These are phyloP conservation scores for Leptinotarsa peninsularis DNA, from an alignment of 2,888 invertebrate genomes.

Conservation along the genomic window DNA sequence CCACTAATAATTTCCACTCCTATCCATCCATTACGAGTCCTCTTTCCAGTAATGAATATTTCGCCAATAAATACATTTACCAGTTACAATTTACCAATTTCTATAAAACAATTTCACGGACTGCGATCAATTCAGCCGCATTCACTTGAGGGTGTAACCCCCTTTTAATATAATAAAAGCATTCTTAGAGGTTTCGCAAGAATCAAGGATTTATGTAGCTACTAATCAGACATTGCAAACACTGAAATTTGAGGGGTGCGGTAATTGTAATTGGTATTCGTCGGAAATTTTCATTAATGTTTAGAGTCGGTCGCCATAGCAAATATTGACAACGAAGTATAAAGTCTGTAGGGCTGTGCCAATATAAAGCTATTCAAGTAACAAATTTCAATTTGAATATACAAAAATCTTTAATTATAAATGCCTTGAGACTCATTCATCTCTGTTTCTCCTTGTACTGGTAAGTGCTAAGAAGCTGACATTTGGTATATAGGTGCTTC, in stretches of 20 bases:
- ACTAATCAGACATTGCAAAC: slow-evolving; percentile 50
- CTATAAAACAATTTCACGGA: slow-evolving; percentile 11
- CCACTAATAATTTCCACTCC: too few species aligned
- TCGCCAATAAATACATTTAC: background rate
- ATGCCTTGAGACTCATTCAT: too few species aligned
- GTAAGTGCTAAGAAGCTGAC: too few species aligned
- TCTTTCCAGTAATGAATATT: background rate
- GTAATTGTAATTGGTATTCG: slow-evolving; percentile 22
- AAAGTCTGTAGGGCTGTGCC: background rate
- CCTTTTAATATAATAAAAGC: slow-evolving; percentile 52
- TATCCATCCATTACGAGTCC: too few species aligned
- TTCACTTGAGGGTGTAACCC: slow-evolving; percentile 31
- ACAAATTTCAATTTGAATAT: background rate
- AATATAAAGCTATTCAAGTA: background rate
- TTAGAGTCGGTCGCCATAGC: slow-evolving; percentile 10
- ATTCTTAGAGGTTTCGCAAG: slow-evolving; percentile 48
- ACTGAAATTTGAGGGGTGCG: slow-evolving; percentile 14
- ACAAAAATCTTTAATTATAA: too few species aligned
- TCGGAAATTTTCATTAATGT: slow-evolving; percentile 20
- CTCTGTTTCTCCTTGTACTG: too few species aligned
- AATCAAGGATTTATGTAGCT: slow-evolving; percentile 52
- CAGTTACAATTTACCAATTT: background rate
- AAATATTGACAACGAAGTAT: slow-evolving; percentile 13
- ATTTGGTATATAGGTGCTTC: too few species aligned
- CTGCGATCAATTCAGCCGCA: slow-evolving; percentile 5